Percentiles rank a stretch among this genome's conserved stretches.
Conservation (phyloP, 2,797 vertebrate species). For the Lepus oiostolus region DNA sequence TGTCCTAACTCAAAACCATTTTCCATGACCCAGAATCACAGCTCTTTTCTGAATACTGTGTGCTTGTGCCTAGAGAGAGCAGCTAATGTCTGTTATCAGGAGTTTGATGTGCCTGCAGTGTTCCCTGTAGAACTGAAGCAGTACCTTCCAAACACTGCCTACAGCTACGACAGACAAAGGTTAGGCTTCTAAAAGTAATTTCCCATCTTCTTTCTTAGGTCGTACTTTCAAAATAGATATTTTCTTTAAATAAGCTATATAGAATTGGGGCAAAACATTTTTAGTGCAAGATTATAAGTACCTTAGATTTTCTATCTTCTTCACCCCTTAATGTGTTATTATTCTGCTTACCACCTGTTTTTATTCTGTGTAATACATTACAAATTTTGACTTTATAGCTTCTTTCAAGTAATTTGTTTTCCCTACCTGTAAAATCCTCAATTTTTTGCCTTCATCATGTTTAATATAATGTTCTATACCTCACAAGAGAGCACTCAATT, state of each 20-base stretch:
- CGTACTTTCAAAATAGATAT: background rate
- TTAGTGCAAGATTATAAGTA: slow-evolving; percentile 7
- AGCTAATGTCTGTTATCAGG: slow-evolving; percentile 97
- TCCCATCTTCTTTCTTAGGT: background rate
- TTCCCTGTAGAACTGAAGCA: slow-evolving; percentile 94
- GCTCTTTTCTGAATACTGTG: slow-evolving; percentile 1
- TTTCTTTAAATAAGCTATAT: background rate
- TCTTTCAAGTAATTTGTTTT: slow-evolving; percentile 44
- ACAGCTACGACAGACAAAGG: slow-evolving; percentile 90
- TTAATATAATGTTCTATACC: background rate
- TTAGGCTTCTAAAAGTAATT: slow-evolving; percentile 71
- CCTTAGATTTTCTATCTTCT: slow-evolving; percentile 39
- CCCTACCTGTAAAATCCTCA: slow-evolving; percentile 2
- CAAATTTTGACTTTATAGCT: background rate
- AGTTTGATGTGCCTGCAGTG: slow-evolving; percentile 92
- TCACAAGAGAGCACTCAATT: background rate
- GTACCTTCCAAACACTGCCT: slow-evolving; percentile 95
- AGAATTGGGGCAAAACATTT: background rate
- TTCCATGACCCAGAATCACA: background rate
- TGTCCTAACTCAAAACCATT: slow-evolving; percentile 8
- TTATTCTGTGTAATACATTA: slow-evolving; percentile 6
- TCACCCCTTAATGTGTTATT: background rate
- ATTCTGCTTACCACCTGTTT: slow-evolving; percentile 31
- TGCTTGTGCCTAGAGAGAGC: slow-evolving; percentile 88
- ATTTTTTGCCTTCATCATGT: slow-evolving; percentile 28